A percentile compares a stretch with the other conserved stretches of the same genome.
phyloP scores from a whole-genome alignment of 2,888 invertebrate genomes.

The Drosophila longiperda region DNA sequence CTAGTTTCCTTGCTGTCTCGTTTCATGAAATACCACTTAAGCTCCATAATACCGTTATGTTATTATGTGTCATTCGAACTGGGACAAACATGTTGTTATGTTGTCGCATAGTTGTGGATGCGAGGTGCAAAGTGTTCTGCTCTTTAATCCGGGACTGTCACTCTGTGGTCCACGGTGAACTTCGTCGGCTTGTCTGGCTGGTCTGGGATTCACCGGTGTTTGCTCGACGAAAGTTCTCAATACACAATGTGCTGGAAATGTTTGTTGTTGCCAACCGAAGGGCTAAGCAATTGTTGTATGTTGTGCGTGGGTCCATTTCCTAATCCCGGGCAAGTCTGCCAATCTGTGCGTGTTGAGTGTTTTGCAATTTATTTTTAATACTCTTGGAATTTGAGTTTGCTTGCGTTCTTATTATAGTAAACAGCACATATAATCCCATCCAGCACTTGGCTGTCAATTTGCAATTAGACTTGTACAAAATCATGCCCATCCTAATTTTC shows the following conservation, averaged over 20 bases:
- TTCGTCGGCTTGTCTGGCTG: background rate
- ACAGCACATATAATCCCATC: slow-evolving; percentile 16
- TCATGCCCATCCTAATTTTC: slow-evolving; percentile 17
- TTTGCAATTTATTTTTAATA: slow-evolving; percentile 47
- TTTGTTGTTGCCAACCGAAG: slow-evolving; percentile 20
- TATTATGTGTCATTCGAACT: slow-evolving; percentile 24
- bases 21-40: slow-evolving; percentile 23
- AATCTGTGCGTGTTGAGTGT: slow-evolving; percentile 9
- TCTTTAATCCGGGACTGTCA: slow-evolving; percentile 26
- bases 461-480: slow-evolving; percentile 34
- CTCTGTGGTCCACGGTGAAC: background rate
- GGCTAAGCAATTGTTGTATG: slow-evolving; percentile 1
- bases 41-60: slow-evolving; percentile 35
- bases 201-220: slow-evolving; percentile 5
- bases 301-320: background rate
- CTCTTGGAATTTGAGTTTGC: slow-evolving; percentile 32
- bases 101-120: background rate
- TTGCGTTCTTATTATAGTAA: slow-evolving; percentile 17
- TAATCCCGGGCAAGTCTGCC: background rate
- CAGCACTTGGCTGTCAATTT: slow-evolving; percentile 16
- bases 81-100: background rate
- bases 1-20: background rate
- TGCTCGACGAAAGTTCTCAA: slow-evolving; percentile 34
- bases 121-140: slow-evolving; percentile 14
- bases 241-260: slow-evolving; percentile 35